Conservation (phyloP, 2,797 vertebrate species). For the Adelosebastes latens region DNA sequence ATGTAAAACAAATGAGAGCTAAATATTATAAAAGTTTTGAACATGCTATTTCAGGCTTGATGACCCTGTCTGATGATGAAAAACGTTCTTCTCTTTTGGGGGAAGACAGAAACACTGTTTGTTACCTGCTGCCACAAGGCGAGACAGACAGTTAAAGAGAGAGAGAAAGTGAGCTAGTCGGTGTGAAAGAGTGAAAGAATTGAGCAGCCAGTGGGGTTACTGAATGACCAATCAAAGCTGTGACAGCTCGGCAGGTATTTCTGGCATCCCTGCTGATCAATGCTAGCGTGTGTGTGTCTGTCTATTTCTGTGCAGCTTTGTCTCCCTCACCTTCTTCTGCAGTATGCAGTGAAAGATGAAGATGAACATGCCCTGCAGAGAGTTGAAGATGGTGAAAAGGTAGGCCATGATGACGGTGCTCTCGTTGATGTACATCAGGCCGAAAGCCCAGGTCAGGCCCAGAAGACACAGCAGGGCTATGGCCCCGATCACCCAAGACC, state of each 20-base stretch:
- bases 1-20: not conserved
- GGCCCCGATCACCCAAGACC: constrained; percentile 97
- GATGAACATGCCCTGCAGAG: constrained; percentile 99
- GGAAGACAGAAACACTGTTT: constrained; percentile 20
- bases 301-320: constrained; percentile 21
- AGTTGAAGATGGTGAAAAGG: constrained; percentile 99
- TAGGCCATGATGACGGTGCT: constrained; percentile 98
- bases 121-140: constrained; percentile 38
- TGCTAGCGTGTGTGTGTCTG: not conserved
- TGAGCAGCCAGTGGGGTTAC: constrained; percentile 25
- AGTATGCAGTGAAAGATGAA: constrained; percentile 99
- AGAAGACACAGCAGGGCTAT: constrained; percentile 97
- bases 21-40: constrained; percentile 6
- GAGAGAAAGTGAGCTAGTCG: not conserved
- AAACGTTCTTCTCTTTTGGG: not conserved
- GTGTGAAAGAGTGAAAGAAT: constrained; percentile 16
- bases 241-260: constrained; percentile 54
- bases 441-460: constrained; percentile 98
- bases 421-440: constrained; percentile 97
- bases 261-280: constrained; percentile 26
- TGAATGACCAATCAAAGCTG: constrained; percentile 51
- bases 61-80: constrained; percentile 11
- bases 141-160: constrained; percentile 8
- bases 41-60: constrained; percentile 14
- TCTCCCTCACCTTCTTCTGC: constrained; percentile 94